These are phyloP conservation scores for Cavia aperea DNA, from an alignment of 2,113 vertebrate genomes.

Conservation along the genomic window DNA sequence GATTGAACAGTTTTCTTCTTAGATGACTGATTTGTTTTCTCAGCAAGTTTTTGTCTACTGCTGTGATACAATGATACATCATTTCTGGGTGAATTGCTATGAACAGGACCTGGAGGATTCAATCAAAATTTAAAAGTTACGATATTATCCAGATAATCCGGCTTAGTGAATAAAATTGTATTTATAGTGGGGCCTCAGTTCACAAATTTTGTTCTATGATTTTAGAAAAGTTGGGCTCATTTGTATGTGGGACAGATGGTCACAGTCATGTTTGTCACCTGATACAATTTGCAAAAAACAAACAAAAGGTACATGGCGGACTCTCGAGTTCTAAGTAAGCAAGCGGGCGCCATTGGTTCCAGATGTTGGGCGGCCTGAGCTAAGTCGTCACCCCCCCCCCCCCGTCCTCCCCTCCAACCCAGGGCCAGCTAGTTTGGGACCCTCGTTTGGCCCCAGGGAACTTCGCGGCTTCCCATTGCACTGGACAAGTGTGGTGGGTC, in stretches of 20 bases:
- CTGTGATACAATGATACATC: slow-evolving; percentile 20
- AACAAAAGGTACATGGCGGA: background rate
- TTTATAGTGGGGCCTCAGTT: background rate
- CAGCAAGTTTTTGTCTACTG: slow-evolving; percentile 5
- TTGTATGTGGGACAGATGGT: background rate
- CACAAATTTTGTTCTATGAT: background rate
- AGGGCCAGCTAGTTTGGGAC: too few relatives aligned
- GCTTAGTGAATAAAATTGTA: background rate
- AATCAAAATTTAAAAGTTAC: slow-evolving; percentile 53
- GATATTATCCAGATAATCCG: background rate
- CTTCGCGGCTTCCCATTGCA: too few relatives aligned
- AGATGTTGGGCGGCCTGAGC: too few relatives aligned
- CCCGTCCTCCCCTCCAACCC: too few relatives aligned
- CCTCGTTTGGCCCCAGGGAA: too few relatives aligned
- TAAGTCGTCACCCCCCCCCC: too few relatives aligned
- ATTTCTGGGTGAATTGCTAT: slow-evolving; percentile 40
- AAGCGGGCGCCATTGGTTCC: too few relatives aligned
- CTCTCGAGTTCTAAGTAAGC: too few relatives aligned
- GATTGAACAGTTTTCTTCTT: slow-evolving; percentile 29
- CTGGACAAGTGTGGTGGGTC: too few relatives aligned
- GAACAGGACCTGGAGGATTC: slow-evolving; percentile 51
- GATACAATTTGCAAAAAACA: background rate
- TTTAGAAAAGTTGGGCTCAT: background rate
- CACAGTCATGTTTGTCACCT: background rate
- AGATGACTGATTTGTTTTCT: slow-evolving; percentile 41